Conservation (phyloP, 2,113 vertebrate genomes). For the Diadophis punctatus region DNA sequence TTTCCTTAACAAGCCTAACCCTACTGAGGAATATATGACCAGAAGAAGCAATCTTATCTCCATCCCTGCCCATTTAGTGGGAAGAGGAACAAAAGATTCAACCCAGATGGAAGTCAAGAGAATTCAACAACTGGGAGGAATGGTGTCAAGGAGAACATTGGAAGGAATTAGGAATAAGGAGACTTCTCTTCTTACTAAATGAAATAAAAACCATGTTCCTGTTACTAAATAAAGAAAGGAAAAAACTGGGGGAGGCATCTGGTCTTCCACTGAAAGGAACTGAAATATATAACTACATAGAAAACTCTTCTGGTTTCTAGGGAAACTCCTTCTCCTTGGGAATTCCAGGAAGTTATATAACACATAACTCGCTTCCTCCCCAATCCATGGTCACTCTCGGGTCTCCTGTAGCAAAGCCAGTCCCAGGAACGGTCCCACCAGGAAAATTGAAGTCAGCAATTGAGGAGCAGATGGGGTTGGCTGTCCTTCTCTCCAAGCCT, state of each 20-base stretch:
- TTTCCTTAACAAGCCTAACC: not conserved
- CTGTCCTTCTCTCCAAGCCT: slow-evolving; percentile 68
- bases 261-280: slow-evolving; percentile 61
- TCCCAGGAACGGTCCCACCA: slow-evolving; percentile 56
- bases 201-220: slow-evolving; percentile 67
- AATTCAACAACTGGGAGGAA: not conserved
- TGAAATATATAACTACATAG: slow-evolving; percentile 61
- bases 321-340: slow-evolving; percentile 66
- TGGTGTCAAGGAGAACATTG: slow-evolving; percentile 54
- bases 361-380: slow-evolving; percentile 52
- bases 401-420: slow-evolving; percentile 51
- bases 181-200: slow-evolving; percentile 56
- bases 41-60: not conserved
- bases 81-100: not conserved
- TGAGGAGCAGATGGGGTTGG: slow-evolving; percentile 49
- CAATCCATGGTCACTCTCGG: slow-evolving; percentile 45
- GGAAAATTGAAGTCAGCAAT: slow-evolving; percentile 72
- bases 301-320: slow-evolving; percentile 73
- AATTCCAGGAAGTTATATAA: slow-evolving; percentile 64
- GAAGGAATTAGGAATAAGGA: slow-evolving; percentile 62
- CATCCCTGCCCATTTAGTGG: not conserved
- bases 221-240: slow-evolving; percentile 70
- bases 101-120: not conserved
- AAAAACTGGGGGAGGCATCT: slow-evolving; percentile 67
- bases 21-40: not conserved